Base-by-base conservation (phyloP, 2,888 invertebrate genomes). In the Balanococcus diminutus region DNA sequence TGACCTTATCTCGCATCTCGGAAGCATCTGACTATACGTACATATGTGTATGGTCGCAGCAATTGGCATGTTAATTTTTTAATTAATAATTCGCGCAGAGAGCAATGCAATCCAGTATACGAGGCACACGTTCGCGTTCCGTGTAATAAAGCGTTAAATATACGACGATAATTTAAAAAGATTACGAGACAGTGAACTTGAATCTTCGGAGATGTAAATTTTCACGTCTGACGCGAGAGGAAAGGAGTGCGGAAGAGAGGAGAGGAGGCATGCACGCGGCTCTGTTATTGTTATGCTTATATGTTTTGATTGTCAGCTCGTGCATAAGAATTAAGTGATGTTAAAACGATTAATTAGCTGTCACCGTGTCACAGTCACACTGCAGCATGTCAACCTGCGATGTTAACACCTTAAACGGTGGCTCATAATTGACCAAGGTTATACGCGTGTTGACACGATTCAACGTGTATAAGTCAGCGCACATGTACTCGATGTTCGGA, bases 1-100 rank as follows among this genome's bases (percentile, higher is more conserved):
- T 79, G 75, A 79, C 75, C 75, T 79, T 79, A 79, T 79, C 75
- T 79, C n/a, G n/a, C 28, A 36, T 79, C 31, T 36, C 75, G 75
- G 32, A 36, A 79, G 75, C 36, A n/a, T n/a, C n/a, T n/a, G n/a
- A n/a, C n/a, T n/a, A n/a, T n/a, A n/a, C n/a, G n/a, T n/a, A n/a
- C n/a, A n/a, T n/a, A n/a, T n/a, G n/a, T n/a, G n/a, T n/a, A n/a
- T n/a, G n/a, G n/a, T n/a, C n/a, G n/a, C n/a, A 22, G 19, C 31
- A 79, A 36, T 79, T 16, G 32, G 25, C 67, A 11, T 19, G 31
- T 79, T 79, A 79, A 79, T 79, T 79, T 79, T 79, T 79, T 79
- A 79, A 79, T 79, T 79, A 79, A 79, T 36, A 79, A 36, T 36
- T 36, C 2, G n/a, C 56, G 56, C 56, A 14, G 8, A 42, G n/a